Base-by-base conservation (phyloP, 2,797 vertebrate species). In the Myotis daubentonii region DNA sequence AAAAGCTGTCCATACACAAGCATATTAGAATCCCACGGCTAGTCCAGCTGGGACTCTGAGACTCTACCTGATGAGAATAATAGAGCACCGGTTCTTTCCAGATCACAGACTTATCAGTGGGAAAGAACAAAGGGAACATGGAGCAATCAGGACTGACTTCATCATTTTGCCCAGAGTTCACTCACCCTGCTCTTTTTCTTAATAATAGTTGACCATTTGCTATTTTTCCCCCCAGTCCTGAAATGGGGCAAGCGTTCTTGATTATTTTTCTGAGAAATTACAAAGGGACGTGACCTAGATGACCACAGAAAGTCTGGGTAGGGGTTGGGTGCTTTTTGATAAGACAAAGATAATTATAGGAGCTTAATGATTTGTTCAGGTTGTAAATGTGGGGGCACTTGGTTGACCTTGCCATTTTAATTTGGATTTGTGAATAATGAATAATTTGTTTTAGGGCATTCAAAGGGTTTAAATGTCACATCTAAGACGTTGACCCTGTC, bases 401-500 rank as follows among this genome's bases (percentile, higher is more conserved):
- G 82, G 33, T 36, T 94, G 94, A 94, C 91, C 94, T 96, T 92
- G 80, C 76, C 89, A 94, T 96, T 96, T 97, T 97, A 89, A 95
- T 97, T 96, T 96, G 89, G 51, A 94, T 94, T 96, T 94, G 76
- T 90, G 88, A 97, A 97, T 97, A 97, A 97, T 96, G 93, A 96
- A 79, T 97, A 97, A 97, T 97, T 97, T 95, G 95, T 95, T 94
- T 97, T 94, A 96, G 89, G 95, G 89, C 91, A 71, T 82, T 93
- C 49, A 79, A 16, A 65, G 66, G 72, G 76, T 89, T 97, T 94
- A 92, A 94, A 95, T 93, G 97, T 93, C 94, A 91, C 47, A 87
- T 92, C 49, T 5, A 94, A 95, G 86, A 84, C 76, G 91, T 78
- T 75, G 95, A 97, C 94, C 97, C 84, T 97, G 96, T 97, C 97